These are phyloP conservation scores for Telenomus remus DNA, from an alignment of 1,140 invertebrate genomes.

Conservation along the genomic window DNA sequence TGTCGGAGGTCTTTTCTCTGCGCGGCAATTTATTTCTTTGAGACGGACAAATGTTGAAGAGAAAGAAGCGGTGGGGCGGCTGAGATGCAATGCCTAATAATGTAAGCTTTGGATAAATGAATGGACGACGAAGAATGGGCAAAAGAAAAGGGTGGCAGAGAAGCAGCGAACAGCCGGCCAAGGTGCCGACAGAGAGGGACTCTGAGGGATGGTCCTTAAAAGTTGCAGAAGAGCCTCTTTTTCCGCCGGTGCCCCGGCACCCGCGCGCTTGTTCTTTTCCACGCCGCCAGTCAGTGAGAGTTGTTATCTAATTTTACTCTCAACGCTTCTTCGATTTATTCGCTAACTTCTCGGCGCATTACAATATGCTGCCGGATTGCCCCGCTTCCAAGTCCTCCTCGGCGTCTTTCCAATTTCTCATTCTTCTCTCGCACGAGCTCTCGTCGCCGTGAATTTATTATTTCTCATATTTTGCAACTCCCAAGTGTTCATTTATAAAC, in stretches of 20 bases:
- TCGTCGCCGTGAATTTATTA: slow-evolving; percentile 53
- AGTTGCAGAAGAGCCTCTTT: slow-evolving; percentile 70
- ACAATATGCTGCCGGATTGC: slow-evolving; percentile 73
- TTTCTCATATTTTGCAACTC: slow-evolving; percentile 42
- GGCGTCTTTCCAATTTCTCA: slow-evolving; percentile 51
- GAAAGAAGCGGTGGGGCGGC: slow-evolving; percentile 31
- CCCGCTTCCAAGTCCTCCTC: slow-evolving; percentile 51
- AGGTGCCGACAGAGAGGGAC: slow-evolving; percentile 56
- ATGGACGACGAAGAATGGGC: slow-evolving; percentile 53
- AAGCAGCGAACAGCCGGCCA: slow-evolving; percentile 34
- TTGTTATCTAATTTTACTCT: slow-evolving; percentile 77
- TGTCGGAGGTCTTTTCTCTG: slow-evolving; percentile 51
- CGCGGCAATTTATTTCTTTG: slow-evolving; percentile 65
- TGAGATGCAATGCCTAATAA: slow-evolving; percentile 67
- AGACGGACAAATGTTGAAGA: slow-evolving; percentile 66
- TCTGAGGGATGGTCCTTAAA: slow-evolving; percentile 74
- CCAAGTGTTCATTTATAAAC: slow-evolving; percentile 33
- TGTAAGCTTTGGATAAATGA: slow-evolving; percentile 67
- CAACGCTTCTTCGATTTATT: slow-evolving; percentile 77
- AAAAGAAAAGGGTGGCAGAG: slow-evolving; percentile 23
- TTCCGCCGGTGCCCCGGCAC: slow-evolving; percentile 49
- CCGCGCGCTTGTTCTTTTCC: slow-evolving; percentile 45
- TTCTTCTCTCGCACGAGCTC: slow-evolving; percentile 28
- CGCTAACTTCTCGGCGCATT: slow-evolving; percentile 75
- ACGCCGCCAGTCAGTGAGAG: slow-evolving; percentile 65